These are phyloP conservation scores for Amphiprion ocellaris DNA, from an alignment of 2,113 vertebrate genomes.

Conservation along the genomic window DNA sequence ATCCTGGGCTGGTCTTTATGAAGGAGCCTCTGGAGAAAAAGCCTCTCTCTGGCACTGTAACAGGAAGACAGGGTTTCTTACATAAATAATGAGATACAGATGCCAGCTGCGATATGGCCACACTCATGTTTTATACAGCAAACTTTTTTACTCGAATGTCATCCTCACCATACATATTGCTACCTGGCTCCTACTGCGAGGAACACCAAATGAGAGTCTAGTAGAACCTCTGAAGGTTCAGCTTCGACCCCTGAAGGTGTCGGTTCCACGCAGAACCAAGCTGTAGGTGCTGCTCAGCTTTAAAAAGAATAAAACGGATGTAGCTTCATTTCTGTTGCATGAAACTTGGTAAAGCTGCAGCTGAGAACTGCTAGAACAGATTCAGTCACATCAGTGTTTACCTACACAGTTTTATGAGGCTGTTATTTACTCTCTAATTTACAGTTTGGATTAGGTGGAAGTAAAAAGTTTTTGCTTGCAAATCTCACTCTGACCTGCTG, in stretches of 20 bases:
- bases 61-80: slow-evolving; percentile 63
- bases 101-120: slow-evolving; percentile 71
- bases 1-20: slow-evolving; percentile 44
- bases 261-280: neutral
- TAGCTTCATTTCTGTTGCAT: neutral
- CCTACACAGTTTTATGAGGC: neutral
- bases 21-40: slow-evolving; percentile 55
- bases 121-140: slow-evolving; percentile 74
- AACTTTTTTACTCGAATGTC: slow-evolving; percentile 60
- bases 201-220: slow-evolving; percentile 29
- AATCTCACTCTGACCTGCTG: neutral
- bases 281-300: neutral
- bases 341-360: neutral
- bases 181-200: slow-evolving; percentile 1
- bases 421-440: neutral
- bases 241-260: neutral
- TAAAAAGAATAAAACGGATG: too few species aligned
- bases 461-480: neutral
- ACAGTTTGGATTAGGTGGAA: neutral
- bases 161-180: slow-evolving; percentile 23
- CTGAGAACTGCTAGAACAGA: neutral
- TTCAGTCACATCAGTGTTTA: neutral
- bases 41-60: slow-evolving; percentile 54
- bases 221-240: neutral
- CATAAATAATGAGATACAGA: slow-evolving; percentile 78